Base-by-base conservation (phyloP, 2,113 vertebrate genomes). In the Rhinoderma darwinii region DNA sequence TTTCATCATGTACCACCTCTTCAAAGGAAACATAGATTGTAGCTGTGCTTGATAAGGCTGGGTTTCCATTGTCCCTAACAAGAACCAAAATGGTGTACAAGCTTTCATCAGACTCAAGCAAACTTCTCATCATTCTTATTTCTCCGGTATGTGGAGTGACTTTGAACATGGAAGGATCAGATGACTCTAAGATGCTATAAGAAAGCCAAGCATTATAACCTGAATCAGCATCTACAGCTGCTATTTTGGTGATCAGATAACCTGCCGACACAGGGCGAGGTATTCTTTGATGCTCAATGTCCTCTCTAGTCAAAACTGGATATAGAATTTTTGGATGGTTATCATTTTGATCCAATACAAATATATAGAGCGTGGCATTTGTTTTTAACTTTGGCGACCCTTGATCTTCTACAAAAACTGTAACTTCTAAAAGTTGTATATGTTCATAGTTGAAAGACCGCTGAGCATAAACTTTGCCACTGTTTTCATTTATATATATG, bases 171-270 rank as follows among this genome's bases (percentile, higher is more conserved):
- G 90, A 90, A 70, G 82, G 77, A 83, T 92, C 91, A 51, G 92
- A 92, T 82, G 91, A 91, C 88, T 93, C 91, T 14, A 90, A 84
- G 76, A 94, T 50, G 75, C 88, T 93, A 90, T 94, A 94, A 15
- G 92, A 93, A 89, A 94, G 89, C 91, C 93, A 93, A 54, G 93
- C 91, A 87, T 94, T 94, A 88, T 92, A 91, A 25, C 94, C 94
- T 75, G 93, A 92, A 86, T 94, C 94, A 5, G 92, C 92, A 85
- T 93, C 94, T 89, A 93, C 93, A 14, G 94, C 93, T 0, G 93
- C 91, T 82, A 94, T 89, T 89, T 93, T 94, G 12, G 93, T 92
- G 30, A 93, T 91, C 73, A 94, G 90, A 86, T 92, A 91, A 56
- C 92, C 93, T 14, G 90, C 88, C 89, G 93, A 92, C 82, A 91